Evolutionary conservation across 1,140 invertebrate species (phyloP).

Genomic region (Sinella curviseta): DNA sequence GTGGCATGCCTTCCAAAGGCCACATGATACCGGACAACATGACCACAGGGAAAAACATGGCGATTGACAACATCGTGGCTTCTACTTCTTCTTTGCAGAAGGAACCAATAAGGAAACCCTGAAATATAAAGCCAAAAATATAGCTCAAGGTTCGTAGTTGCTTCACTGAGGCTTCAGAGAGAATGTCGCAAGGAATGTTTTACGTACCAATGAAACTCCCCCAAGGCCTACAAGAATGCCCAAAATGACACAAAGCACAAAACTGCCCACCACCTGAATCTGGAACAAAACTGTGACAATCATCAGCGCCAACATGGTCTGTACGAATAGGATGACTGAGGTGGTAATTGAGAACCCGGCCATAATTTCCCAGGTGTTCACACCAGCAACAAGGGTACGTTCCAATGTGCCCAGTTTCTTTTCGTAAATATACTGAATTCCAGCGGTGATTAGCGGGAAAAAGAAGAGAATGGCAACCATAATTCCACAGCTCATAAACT

Average conservation of each 20-base stretch:
- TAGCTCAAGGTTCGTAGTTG: no score
- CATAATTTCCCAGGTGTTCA: constrained; percentile 82
- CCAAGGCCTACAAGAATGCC: constrained; percentile 29
- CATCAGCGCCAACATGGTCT: constrained; percentile 79
- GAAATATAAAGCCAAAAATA: not conserved
- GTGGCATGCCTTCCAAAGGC: constrained; percentile 16
- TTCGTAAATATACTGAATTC: constrained; percentile 62
- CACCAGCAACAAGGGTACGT: constrained; percentile 77
- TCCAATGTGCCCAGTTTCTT: constrained; percentile 60
- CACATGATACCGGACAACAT: constrained; percentile 24
- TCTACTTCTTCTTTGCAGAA: constrained; percentile 26
- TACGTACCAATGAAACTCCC: constrained; percentile 37
- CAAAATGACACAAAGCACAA: constrained; percentile 22
- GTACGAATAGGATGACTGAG: constrained; percentile 89
- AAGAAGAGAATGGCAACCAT: constrained; percentile 94
- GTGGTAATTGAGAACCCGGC: constrained; percentile 88
- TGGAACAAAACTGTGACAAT: constrained; percentile 37
- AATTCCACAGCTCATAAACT: constrained; percentile 92
- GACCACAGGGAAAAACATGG: constrained; percentile 17
- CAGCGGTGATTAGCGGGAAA: constrained; percentile 88
- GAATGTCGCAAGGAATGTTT: no score
- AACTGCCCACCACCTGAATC: constrained; percentile 32
- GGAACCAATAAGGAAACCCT: constrained; percentile 13
- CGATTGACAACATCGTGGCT: constrained; percentile 15
- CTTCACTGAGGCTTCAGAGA: no score